Base-by-base conservation (phyloP, 2,113 vertebrate genomes). In the Galbula dea region DNA sequence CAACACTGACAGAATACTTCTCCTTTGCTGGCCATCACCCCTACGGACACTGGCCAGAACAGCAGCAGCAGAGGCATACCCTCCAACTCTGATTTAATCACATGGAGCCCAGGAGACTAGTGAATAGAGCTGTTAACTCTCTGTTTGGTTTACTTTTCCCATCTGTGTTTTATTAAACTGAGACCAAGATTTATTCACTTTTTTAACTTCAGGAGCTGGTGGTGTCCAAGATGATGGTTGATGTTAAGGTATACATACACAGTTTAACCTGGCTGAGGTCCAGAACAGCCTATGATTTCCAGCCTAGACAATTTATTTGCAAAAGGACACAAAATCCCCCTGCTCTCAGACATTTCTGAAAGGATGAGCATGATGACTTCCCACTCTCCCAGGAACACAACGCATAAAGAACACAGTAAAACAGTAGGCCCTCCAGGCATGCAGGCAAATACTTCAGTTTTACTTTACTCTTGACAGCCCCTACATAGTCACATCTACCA, bases 101-200 rank as follows among this genome's bases (percentile, higher is more conserved):
- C 89, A 74, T 32, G 82, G 88, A 96, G 86, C 95, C 94, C 96
- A 96, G 93, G 96, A 95, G 95, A 95, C 81, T 48, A 80, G 93
- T 94, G 94, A 96, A 94, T 94, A 92, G 89, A 95, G 95, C 89
- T 55, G 93, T 95, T 96, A 96, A 94, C 89, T 95, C 92, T 94
- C 75, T 83, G 75, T 92, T 93, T 71, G 69, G 89, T 87, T 94
- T 96, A 93, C 82, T 95, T 96, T 95, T 91, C 87, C 94, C 96
- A 96, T 96, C 96, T 96, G 96, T 63, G 78, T 95, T 96, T 92
- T 87, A 96, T 96, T 96, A 96, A 83, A 88, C 84, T 8, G 51
- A 94, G 88, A 86, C 71, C 62, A 93, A 95, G 92, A 93, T 93
- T 93, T 95, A 95, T 88, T 93, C 73, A 37, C 61, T 82, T 96